Conservation (phyloP, 2,113 vertebrate species). For the Engystomops pustulosus region DNA sequence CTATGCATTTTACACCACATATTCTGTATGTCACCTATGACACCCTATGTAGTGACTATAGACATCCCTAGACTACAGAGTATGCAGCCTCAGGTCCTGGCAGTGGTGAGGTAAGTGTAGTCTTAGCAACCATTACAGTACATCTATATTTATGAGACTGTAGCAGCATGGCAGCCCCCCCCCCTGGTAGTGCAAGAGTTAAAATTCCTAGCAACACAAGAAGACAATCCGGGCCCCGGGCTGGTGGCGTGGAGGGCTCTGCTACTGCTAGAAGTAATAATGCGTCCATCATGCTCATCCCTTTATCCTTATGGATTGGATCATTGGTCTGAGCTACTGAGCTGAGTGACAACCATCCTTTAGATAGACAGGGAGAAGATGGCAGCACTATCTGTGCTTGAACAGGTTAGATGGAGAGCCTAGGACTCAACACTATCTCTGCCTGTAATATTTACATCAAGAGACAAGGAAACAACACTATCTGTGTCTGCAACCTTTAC, state of each 20-base stretch:
- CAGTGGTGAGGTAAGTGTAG: neutral
- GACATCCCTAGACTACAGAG: neutral
- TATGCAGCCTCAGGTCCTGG: neutral
- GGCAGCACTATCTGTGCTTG: neutral
- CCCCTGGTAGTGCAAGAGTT: neutral
- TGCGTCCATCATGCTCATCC: neutral
- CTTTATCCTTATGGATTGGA: neutral
- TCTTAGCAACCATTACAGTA: constrained; percentile 5
- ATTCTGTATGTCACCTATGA: neutral
- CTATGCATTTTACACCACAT: no score
- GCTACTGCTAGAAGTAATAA: no score
- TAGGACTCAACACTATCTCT: neutral
- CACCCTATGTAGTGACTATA: neutral
- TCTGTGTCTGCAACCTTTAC: neutral
- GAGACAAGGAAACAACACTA: neutral
- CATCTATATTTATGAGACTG: neutral
- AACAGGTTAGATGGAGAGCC: no score
- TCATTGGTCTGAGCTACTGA: no score
- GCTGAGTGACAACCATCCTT: no score
- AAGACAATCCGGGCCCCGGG: neutral
- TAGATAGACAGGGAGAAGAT: no score
- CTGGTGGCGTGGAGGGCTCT: neutral
- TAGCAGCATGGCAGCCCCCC: neutral
- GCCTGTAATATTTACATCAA: neutral
- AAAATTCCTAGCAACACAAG: neutral